phyloP scores from a whole-genome alignment of 2,888 invertebrate species.

The Stictocephala bisonia region DNA sequence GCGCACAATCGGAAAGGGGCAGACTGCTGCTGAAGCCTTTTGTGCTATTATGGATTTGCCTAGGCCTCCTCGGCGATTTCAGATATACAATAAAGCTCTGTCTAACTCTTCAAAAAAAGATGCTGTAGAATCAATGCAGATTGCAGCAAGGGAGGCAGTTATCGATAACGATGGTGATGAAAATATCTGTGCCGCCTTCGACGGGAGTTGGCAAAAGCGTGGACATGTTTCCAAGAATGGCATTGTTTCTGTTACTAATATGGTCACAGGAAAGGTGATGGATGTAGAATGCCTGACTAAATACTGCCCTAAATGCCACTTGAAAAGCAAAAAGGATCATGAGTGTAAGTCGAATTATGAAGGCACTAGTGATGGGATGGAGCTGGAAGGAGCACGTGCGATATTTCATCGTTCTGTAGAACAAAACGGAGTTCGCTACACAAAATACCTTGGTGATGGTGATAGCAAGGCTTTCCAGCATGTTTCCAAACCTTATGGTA shows the following conservation, averaged over 20 bases:
- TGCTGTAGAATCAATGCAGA: conserved; percentile 9
- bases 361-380: conserved; percentile 52
- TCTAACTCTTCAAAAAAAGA: conserved; percentile 20
- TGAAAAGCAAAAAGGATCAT: conserved; percentile 10
- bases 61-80: conserved; percentile 14
- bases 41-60: conserved; percentile 36
- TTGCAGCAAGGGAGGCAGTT: conserved; percentile 22
- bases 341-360: conserved; percentile 46
- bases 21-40: conserved; percentile 14
- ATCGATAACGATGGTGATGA: conserved; percentile 19
- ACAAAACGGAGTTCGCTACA: conserved; percentile 43
- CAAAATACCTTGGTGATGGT: conserved; percentile 50
- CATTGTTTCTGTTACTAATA: conserved; percentile 48
- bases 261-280: conserved; percentile 48
- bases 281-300: conserved; percentile 33
- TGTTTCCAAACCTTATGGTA: conserved; percentile 44
- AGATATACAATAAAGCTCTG: conserved; percentile 27
- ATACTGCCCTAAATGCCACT: conserved; percentile 40
- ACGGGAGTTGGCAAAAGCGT: conserved; percentile 52
- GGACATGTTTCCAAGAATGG: conserved; percentile 50
- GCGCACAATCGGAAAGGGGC: too few relatives aligned
- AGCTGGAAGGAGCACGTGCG: conserved; percentile 45
- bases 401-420: conserved; percentile 48
- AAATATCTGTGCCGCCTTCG: conserved; percentile 27
- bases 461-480: conserved; percentile 31